These are phyloP conservation scores for Silurus asotus DNA, from an alignment of 2,113 vertebrate genomes.

Conservation along the genomic window DNA sequence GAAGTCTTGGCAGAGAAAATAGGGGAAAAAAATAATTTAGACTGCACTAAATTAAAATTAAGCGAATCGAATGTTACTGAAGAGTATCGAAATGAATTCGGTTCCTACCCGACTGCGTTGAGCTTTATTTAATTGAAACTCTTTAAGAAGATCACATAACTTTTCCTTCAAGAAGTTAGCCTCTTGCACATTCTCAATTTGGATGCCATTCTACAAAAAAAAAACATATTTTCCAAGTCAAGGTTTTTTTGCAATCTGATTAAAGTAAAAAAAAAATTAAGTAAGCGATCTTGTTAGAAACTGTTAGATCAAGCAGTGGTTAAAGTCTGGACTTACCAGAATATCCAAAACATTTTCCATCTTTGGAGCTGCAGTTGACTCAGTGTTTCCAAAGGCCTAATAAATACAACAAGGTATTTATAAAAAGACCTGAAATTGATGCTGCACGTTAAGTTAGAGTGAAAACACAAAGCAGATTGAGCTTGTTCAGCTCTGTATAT, in stretches of 20 bases:
- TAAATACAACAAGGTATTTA: not conserved
- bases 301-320: not conserved
- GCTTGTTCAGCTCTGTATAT: not conserved
- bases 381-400: slow-evolving; percentile 39
- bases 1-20: slow-evolving; percentile 48
- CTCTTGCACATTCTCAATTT: slow-evolving; percentile 73
- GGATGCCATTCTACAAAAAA: slow-evolving; percentile 64
- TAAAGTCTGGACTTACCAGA: slow-evolving; percentile 60
- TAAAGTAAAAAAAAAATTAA: not conserved
- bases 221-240: slow-evolving; percentile 10
- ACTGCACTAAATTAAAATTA: not conserved
- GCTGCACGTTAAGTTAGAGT: not conserved
- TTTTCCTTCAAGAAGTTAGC: slow-evolving; percentile 72
- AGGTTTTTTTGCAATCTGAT: not conserved
- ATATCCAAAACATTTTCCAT: slow-evolving; percentile 64
- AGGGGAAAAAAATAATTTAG: not conserved
- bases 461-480: not conserved
- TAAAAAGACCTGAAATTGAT: not conserved
- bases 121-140: slow-evolving; percentile 68
- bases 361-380: slow-evolving; percentile 27
- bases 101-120: slow-evolving; percentile 59
- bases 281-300: not conserved
- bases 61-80: not conserved
- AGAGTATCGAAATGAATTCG: not conserved
- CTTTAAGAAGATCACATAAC: slow-evolving; percentile 68